Conservation (phyloP, 2,888 invertebrate species). For the Lumbricus terrestris region DNA sequence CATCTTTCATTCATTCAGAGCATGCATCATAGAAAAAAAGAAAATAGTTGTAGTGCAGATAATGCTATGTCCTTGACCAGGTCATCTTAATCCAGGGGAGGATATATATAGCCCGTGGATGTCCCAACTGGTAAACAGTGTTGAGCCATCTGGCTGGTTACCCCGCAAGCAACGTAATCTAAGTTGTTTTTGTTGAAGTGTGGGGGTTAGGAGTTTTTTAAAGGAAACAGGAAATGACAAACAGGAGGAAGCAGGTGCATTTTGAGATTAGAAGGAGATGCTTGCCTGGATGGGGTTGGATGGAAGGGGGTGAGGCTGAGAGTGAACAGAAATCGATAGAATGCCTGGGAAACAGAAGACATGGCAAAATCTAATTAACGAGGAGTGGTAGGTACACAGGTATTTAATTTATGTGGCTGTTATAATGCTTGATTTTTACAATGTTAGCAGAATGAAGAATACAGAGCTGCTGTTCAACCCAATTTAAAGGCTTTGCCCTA, state of each 20-base stretch:
- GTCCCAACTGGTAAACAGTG: neutral
- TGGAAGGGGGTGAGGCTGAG: no score
- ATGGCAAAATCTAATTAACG: neutral
- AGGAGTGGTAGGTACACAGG: neutral
- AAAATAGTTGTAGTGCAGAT: no score
- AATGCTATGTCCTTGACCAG: neutral
- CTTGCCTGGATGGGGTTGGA: neutral
- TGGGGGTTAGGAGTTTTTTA: neutral
- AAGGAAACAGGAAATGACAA: neutral
- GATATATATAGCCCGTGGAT: neutral
- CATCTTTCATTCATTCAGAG: no score
- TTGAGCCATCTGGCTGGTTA: neutral
- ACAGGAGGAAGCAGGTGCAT: neutral
- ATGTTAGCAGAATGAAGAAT: no score
- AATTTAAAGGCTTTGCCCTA: no score
- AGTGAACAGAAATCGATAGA: neutral
- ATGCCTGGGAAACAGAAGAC: neutral
- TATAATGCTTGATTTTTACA: no score
- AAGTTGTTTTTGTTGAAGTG: neutral
- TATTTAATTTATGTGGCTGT: neutral
- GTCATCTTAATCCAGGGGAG: neutral
- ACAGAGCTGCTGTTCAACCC: no score
- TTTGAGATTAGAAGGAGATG: neutral
- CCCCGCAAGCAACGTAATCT: neutral
- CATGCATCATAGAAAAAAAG: neutral